These are phyloP conservation scores for Indicator maculatus DNA, from an alignment of 2,113 vertebrate species.

Conservation along the genomic window DNA sequence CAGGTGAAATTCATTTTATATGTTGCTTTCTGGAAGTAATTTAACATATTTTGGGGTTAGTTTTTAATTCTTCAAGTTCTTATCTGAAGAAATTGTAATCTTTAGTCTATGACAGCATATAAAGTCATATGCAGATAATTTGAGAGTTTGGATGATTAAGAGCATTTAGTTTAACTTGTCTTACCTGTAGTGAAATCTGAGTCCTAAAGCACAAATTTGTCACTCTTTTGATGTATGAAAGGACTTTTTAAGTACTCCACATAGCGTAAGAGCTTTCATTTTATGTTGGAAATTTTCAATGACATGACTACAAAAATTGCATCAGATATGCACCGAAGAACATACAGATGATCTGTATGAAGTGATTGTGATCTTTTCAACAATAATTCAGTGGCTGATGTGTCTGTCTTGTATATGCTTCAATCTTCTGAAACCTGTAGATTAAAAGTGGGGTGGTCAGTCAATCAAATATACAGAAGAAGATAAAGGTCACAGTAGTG, in stretches of 20 bases:
- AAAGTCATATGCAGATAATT: not conserved
- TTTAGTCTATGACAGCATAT: not conserved
- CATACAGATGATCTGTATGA: not conserved
- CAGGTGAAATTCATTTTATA: not conserved
- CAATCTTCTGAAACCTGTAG: not conserved
- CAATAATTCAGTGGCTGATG: not conserved
- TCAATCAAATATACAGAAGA: slow-evolving; percentile 35
- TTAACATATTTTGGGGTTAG: not conserved
- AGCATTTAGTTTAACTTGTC: not conserved
- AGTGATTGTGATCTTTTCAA: not conserved
- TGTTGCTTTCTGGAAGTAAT: not conserved
- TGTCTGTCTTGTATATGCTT: not conserved
- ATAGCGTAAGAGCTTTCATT: not conserved
- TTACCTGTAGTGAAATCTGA: not conserved
- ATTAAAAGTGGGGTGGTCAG: slow-evolving; percentile 20
- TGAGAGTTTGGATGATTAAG: not conserved
- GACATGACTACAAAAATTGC: not conserved
- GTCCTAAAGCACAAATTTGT: not conserved
- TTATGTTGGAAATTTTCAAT: not conserved
- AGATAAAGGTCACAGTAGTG: slow-evolving; percentile 46
- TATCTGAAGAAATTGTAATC: not conserved
- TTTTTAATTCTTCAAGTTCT: not conserved
- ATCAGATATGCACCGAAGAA: not conserved
- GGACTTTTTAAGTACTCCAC: not conserved
- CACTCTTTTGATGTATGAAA: not conserved